A percentile compares a stretch with the other conserved stretches of the same genome.
Evolutionary conservation across 2,113 vertebrate species (phyloP).

Genomic region (Pyxicephalus adspersus): DNA sequence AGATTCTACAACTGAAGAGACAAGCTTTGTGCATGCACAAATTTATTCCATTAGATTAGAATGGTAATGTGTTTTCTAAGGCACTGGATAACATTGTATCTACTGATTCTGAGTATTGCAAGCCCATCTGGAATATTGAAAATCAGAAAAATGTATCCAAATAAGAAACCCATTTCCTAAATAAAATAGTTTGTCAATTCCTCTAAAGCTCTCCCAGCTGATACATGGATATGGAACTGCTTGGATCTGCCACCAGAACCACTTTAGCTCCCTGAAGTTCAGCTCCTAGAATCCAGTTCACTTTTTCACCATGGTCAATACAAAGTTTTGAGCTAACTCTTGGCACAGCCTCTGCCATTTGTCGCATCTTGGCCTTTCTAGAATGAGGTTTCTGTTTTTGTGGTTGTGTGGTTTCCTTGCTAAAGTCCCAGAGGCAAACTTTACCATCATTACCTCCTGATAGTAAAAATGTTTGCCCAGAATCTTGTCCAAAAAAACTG

Average conservation of each 20-base stretch:
- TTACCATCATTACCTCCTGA: slow-evolving; percentile 90
- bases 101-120: too few species aligned
- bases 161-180: too few species aligned
- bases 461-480: slow-evolving; percentile 80
- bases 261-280: slow-evolving; percentile 79
- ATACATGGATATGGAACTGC: slow-evolving; percentile 79
- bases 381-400: slow-evolving; percentile 69
- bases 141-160: too few species aligned
- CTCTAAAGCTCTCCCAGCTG: slow-evolving; percentile 68
- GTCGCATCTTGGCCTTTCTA: slow-evolving; percentile 65
- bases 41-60: too few species aligned
- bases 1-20: too few species aligned
- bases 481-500: slow-evolving; percentile 79
- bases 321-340: slow-evolving; percentile 70
- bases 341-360: slow-evolving; percentile 51
- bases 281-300: slow-evolving; percentile 87
- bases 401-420: slow-evolving; percentile 68
- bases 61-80: too few species aligned
- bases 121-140: too few species aligned
- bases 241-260: slow-evolving; percentile 91
- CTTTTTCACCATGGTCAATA: slow-evolving; percentile 87
- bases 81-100: too few species aligned
- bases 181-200: background rate
- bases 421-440: slow-evolving; percentile 88
- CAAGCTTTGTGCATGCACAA: too few species aligned